Conservation (phyloP, 2,113 vertebrate genomes). For the Oncorhynchus keta region DNA sequence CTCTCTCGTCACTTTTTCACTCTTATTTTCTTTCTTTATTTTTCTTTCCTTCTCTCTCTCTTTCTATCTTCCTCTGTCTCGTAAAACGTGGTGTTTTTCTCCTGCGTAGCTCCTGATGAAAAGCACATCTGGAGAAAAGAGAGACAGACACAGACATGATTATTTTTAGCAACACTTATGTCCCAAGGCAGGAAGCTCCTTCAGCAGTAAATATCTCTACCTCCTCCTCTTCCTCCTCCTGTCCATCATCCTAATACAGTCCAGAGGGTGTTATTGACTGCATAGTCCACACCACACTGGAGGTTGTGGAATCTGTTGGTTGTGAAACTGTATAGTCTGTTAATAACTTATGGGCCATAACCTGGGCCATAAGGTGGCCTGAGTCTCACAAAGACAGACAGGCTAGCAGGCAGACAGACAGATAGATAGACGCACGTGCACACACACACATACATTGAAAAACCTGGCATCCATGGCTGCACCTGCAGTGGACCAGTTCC, state of each 20-base stretch:
- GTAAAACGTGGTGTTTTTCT: neutral
- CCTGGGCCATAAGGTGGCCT: too few species aligned
- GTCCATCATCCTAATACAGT: conserved; percentile 51
- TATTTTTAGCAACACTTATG: conserved; percentile 68
- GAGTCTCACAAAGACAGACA: neutral
- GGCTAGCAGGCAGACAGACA: neutral
- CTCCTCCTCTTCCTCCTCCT: conserved; percentile 34
- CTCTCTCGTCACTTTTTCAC: neutral
- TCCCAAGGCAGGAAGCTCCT: conserved; percentile 55
- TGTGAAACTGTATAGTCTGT: neutral
- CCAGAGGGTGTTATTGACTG: conserved; percentile 59
- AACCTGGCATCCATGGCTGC: neutral
- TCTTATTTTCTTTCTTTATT: neutral
- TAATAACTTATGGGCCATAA: too few species aligned
- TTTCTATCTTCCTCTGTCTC: neutral
- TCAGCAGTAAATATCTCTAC: conserved; percentile 30
- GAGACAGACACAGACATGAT: neutral
- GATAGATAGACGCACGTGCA: neutral
- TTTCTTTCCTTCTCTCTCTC: neutral
- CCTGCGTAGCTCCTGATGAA: conserved; percentile 25
- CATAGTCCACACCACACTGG: neutral
- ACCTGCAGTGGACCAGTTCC: conserved; percentile 19
- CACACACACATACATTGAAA: neutral
- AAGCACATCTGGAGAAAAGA: conserved; percentile 52
- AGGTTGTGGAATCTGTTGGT: too few species aligned